Percentiles rank a stretch among this genome's conserved stretches.
These are phyloP conservation scores for Anniella stebbinsi DNA, from an alignment of 2,797 vertebrate genomes.

Conservation along the genomic window DNA sequence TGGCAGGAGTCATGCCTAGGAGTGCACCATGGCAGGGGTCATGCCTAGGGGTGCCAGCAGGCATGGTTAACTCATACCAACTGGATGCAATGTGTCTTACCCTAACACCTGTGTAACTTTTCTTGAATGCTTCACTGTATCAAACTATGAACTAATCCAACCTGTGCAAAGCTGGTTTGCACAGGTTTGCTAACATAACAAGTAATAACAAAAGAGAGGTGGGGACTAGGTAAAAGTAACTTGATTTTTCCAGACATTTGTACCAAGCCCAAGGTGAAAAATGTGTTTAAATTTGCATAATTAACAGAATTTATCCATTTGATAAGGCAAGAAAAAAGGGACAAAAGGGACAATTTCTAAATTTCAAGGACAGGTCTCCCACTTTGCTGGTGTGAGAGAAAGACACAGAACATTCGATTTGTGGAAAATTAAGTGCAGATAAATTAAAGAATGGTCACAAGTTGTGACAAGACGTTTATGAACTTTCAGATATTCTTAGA, in stretches of 20 bases:
- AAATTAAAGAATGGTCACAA: not conserved
- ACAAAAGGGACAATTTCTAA: not conserved
- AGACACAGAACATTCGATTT: not conserved
- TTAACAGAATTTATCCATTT: not conserved
- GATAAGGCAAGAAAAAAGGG: not conserved
- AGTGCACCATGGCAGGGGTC: no score
- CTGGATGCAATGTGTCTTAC: no score
- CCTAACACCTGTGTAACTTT: no score
- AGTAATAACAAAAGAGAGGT: not conserved
- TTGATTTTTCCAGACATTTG: not conserved
- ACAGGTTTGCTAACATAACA: not conserved
- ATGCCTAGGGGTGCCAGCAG: no score
- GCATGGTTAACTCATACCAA: no score
- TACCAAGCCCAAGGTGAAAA: not conserved
- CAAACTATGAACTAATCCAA: no score
- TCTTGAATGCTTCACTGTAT: no score
- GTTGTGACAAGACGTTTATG: conserved; percentile 16
- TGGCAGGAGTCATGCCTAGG: no score
- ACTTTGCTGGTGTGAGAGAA: conserved; percentile 14
- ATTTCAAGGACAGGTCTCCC: not conserved
- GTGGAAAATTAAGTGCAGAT: not conserved
- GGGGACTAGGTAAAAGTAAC: no score
- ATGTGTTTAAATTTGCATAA: not conserved
- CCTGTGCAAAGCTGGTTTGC: no score
- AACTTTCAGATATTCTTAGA: not conserved